Evolutionary conservation across 2,888 invertebrate genomes (phyloP), one percentile per base, ranked within the genome.

Genomic region (Synergus itoensis): DNA sequence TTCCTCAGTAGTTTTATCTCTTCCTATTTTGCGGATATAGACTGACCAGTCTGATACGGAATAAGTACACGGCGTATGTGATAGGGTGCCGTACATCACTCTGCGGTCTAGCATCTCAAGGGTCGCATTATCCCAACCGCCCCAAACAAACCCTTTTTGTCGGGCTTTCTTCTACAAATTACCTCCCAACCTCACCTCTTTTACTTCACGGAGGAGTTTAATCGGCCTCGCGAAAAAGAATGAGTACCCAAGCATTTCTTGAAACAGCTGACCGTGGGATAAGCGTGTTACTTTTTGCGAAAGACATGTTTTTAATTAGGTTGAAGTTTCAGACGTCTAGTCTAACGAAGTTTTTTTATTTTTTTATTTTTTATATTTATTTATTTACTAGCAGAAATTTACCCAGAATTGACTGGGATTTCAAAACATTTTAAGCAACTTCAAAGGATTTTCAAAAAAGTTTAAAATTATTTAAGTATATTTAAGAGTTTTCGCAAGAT

Each of bases 91-190:
- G 91, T 91, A 91, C 89, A 91, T 91, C 91, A 91, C 91, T 89
- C 89, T 87, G 89, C 76, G 88, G 88, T 86, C 85, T 87, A 86
- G 89, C 90, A 91, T 91, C 91, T 91, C 91, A 90, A 86, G 91
- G 91, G 91, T 91, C 91, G 87, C 89, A 91, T 91, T 91, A 91
- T 89, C 90, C 88, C 87, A 86, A 81, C 82, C 82, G 83, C 83
- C 81, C 80, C 78, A 69, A 82, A 84, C 82, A 84, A 90, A 89
- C 89, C 91, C 91, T 91, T 91, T 91, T 91, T 90, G 89, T 88
- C 87, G 86, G 88, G 88, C 86, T 88, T 90, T 90, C 90, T 90
- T 90, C 89, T 86, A 89, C 91, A 91, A 91, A 91, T 91, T 91
- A 91, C 89, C 87, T 83, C 80, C 81, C 80, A 79, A 82, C 82